A percentile compares a stretch with the other conserved stretches of the same genome.
Conservation (phyloP, 2,888 invertebrate genomes). For the Apamea epomidion region DNA sequence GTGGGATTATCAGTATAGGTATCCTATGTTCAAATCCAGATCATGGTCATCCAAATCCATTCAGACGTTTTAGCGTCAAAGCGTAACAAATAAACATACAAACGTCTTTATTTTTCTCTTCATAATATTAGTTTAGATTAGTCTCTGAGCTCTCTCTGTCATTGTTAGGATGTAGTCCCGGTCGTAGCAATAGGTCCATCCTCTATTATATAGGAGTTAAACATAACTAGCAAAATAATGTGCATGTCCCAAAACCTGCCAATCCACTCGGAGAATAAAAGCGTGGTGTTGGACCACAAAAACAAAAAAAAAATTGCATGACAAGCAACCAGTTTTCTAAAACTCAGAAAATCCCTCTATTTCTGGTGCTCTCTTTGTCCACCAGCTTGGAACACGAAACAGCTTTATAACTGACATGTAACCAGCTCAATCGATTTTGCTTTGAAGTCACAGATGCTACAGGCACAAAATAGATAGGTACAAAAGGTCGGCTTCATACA, state of each 20-base stretch:
- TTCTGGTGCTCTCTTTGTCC: neutral
- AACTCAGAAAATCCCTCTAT: neutral
- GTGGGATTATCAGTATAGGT: too few relatives aligned
- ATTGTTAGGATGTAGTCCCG: neutral
- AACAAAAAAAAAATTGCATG: conserved; percentile 1
- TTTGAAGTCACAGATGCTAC: conserved; percentile 36
- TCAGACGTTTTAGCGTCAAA: too few relatives aligned
- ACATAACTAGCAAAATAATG: neutral
- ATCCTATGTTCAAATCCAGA: too few relatives aligned
- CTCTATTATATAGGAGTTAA: neutral
- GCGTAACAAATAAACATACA: too few relatives aligned
- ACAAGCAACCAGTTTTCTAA: neutral
- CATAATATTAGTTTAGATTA: neutral
- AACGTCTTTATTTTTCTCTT: too few relatives aligned
- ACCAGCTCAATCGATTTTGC: conserved; percentile 39
- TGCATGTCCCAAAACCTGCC: neutral
- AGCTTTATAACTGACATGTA: conserved; percentile 32
- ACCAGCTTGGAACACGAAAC: conserved; percentile 13
- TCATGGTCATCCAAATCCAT: too few relatives aligned
- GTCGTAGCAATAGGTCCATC: neutral
- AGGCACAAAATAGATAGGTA: neutral
- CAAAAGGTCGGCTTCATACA: neutral
- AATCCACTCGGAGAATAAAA: neutral
- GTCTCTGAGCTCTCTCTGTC: neutral
- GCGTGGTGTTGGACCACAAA: neutral